phyloP scores from a whole-genome alignment of 2,113 vertebrate genomes.

The Elephantulus edwardii region DNA sequence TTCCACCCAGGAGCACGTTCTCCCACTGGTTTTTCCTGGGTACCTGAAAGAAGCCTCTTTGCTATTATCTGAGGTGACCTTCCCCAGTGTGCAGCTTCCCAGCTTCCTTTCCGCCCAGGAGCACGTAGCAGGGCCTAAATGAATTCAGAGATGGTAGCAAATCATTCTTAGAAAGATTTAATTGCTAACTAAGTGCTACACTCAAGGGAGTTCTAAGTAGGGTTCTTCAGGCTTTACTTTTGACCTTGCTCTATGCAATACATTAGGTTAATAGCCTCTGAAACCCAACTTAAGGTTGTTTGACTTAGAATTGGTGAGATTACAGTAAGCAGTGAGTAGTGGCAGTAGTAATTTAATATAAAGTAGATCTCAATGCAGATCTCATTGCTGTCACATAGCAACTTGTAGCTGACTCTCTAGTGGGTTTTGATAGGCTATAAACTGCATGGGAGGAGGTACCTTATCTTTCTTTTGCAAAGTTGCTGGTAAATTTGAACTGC shows the following conservation, averaged over 20 bases:
- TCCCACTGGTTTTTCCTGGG: no score
- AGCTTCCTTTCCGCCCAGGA: no score
- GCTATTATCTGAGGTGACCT: constrained; percentile 24
- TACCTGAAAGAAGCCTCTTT: not conserved
- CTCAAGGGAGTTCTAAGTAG: not conserved
- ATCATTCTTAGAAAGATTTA: not conserved
- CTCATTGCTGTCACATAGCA: not conserved
- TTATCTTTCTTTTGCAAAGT: no score
- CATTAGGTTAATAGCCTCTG: no score
- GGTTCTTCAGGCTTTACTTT: not conserved
- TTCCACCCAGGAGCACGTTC: no score
- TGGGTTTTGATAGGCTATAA: not conserved
- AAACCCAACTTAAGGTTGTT: no score
- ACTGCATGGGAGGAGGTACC: no score
- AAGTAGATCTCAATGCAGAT: not conserved
- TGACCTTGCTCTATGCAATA: not conserved
- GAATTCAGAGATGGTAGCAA: not conserved
- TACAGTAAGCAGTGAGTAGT: no score
- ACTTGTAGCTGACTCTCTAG: not conserved
- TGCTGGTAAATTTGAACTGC: no score
- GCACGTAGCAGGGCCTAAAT: not conserved
- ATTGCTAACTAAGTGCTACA: not conserved
- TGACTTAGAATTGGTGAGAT: no score
- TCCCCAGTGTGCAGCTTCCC: no score
- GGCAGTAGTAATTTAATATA: not conserved